Percentiles rank a stretch among this genome's conserved stretches.
phyloP scores from a whole-genome alignment of 2,888 invertebrate species.

The Dicranocentrus wangi region DNA sequence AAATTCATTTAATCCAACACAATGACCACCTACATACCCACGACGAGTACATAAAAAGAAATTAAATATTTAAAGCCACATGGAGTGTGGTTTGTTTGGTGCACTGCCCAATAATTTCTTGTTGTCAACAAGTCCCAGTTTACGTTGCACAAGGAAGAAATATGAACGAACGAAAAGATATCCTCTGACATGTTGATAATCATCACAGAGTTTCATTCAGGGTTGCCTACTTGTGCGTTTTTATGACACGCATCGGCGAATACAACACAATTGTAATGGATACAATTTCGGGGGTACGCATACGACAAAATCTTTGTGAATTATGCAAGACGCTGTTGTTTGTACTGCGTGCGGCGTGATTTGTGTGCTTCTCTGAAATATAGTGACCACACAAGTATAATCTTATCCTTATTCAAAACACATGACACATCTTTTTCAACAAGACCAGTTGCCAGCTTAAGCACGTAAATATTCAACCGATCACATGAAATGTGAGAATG shows the following conservation, averaged over 20 bases:
- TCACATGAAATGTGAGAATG: background rate
- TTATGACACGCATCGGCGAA: conserved; percentile 45
- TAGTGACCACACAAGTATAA: conserved; percentile 45
- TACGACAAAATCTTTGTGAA: conserved; percentile 30
- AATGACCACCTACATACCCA: background rate
- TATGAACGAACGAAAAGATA: no score
- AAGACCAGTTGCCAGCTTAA: background rate
- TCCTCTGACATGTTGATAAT: background rate
- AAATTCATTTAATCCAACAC: background rate
- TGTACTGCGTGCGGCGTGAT: conserved; percentile 35
- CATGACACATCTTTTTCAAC: background rate
- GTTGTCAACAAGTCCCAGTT: no score
- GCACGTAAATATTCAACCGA: conserved; percentile 2
- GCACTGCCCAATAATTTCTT: no score
- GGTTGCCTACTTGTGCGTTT: background rate
- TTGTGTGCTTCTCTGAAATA: conserved; percentile 36
- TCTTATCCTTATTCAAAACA: background rate
- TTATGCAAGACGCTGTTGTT: conserved; percentile 36
- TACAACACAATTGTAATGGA: conserved; percentile 34
- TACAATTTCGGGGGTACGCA: background rate
- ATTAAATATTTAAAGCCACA: no score
- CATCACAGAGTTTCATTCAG: background rate
- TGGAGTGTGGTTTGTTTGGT: no score
- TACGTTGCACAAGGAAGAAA: no score
- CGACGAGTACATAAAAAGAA: background rate